Conservation (phyloP, 2,888 invertebrate genomes). For the Yponomeuta cagnagella region DNA sequence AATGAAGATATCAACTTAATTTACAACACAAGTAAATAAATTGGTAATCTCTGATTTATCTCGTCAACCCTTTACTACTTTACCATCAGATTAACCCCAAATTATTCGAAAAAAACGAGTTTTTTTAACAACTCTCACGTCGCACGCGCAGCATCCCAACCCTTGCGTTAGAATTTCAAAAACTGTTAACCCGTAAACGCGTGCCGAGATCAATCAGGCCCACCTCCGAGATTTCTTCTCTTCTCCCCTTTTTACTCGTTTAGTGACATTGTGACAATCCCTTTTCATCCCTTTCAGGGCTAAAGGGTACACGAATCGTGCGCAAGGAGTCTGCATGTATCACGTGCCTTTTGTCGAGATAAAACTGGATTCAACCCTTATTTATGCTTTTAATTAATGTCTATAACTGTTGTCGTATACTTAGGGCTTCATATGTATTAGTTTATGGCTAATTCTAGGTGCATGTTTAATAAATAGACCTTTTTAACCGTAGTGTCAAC, state of each 20-base stretch:
- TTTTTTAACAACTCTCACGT: conserved; percentile 36
- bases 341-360: conserved; percentile 64
- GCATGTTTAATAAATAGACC: no score
- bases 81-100: background rate
- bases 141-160: conserved; percentile 58
- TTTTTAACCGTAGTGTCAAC: no score
- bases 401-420: background rate
- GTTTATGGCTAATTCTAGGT: background rate
- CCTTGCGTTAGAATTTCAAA: conserved; percentile 29
- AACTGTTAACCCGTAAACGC: conserved; percentile 60
- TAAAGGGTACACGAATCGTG: conserved; percentile 65
- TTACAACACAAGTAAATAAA: background rate
- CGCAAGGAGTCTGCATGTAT: conserved; percentile 65
- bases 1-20: no score
- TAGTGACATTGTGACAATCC: conserved; percentile 31
- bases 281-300: conserved; percentile 53
- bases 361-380: conserved; percentile 51
- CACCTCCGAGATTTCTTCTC: conserved; percentile 44
- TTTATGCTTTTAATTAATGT: conserved; percentile 15
- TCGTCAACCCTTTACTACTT: background rate
- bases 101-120: background rate
- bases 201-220: conserved; percentile 62
- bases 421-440: background rate
- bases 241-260: conserved; percentile 42
- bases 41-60: background rate